These are phyloP conservation scores for Drosophila seguyi DNA, from an alignment of 1,140 invertebrate species.

Conservation along the genomic window DNA sequence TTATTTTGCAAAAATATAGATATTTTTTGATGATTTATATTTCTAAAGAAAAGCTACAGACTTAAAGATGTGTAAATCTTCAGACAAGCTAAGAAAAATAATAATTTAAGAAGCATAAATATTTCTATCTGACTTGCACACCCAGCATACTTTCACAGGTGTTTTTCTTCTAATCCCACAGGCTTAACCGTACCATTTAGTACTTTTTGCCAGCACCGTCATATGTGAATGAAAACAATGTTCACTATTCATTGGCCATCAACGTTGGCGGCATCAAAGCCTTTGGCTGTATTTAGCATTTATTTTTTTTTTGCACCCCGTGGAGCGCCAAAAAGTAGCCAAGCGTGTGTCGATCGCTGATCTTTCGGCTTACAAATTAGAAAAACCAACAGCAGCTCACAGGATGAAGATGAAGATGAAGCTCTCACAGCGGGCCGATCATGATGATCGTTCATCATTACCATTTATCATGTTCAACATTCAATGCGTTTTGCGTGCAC, in stretches of 20 bases:
- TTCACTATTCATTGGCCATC: slow-evolving; percentile 68
- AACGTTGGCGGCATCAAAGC: slow-evolving; percentile 57
- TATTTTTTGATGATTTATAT: background rate
- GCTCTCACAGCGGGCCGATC: slow-evolving; percentile 47
- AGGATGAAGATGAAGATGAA: slow-evolving; percentile 55
- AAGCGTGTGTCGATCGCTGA: slow-evolving; percentile 73
- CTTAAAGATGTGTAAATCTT: background rate
- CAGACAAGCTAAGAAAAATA: background rate
- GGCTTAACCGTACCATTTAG: background rate
- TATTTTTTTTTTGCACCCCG: slow-evolving; percentile 40
- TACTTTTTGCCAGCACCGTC: background rate
- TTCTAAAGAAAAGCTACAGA: background rate
- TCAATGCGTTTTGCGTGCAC: slow-evolving; percentile 59
- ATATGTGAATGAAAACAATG: slow-evolving; percentile 53
- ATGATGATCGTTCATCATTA: slow-evolving; percentile 78
- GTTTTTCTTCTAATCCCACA: background rate
- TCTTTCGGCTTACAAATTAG: slow-evolving; percentile 76
- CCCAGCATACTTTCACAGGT: background rate
- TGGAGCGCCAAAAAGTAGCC: slow-evolving; percentile 78
- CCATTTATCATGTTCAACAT: slow-evolving; percentile 62
- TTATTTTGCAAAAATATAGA: background rate
- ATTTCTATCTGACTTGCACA: background rate
- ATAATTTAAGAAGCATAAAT: background rate
- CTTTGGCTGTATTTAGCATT: slow-evolving; percentile 61
- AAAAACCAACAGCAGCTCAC: slow-evolving; percentile 69